Base-by-base conservation (phyloP, 2,797 vertebrate species). In the Lophius americanus region DNA sequence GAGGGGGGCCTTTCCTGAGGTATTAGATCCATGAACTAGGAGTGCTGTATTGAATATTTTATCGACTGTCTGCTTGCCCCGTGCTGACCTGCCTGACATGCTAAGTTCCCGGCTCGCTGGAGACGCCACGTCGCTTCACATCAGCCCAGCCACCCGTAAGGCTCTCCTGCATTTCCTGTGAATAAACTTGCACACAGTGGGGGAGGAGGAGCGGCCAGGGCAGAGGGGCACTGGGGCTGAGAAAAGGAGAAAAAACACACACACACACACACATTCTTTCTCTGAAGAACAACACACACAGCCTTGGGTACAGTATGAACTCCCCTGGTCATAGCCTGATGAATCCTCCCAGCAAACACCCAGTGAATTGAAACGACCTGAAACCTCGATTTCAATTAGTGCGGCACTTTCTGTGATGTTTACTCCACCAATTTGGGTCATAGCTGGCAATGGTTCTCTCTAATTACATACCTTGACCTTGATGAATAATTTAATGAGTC, bases 1-100 rank as follows among this genome's bases (percentile, higher is more conserved):
- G 70, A 69, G 50, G 66, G 42, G 74, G 74, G 73, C 50, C 72
- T 85, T 88, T 93, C 78, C 81, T 76, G 68, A 85, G 83, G 80
- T 94, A 95, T 95, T 95, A 95, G 92, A 93, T 95, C 92, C 91
- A 94, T 96, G 91, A 92, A 94, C 94, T 94, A 91, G 93, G 90
- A 95, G 92, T 87, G 84, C 85, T 95, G 92, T 92, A 93, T 93
- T 96, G 94, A 96, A 95, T 96, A 95, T 97, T 96, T 97, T 94
- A 95, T 95, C 93, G 94, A 95, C 92, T 93, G 92, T 94, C 93
- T 96, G 92, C 92, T 91, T 95, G 94, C 93, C 95, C 93, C 88
- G 14, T 92, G 89, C 92, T 94, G 93, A 95, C 94, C 95, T 95
- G 92, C 91, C 93, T 92, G 93, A 95, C 94, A 94, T 95, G 94